Percentiles rank a stretch among this genome's conserved stretches.
Conservation (phyloP, 2,797 vertebrate species). For the Neosilurus hyrtlii region DNA sequence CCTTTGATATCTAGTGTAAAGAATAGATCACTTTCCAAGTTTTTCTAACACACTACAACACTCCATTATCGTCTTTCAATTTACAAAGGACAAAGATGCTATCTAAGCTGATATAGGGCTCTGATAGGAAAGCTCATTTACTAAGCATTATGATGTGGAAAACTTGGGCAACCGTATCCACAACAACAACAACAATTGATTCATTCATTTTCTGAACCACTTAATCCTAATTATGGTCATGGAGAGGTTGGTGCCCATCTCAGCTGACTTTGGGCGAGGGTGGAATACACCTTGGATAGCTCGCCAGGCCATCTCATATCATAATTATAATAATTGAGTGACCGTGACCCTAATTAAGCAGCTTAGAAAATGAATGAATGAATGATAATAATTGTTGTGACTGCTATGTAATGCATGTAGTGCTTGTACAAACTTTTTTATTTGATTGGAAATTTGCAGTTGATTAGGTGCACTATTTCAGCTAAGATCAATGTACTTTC, state of each 20-base stretch:
- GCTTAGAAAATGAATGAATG: too few species aligned
- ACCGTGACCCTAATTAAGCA: too few species aligned
- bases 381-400: neutral
- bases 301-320: too few species aligned
- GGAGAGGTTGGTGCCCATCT: too few species aligned
- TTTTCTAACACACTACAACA: neutral
- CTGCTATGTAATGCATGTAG: neutral
- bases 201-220: too few species aligned
- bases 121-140: neutral
- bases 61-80: neutral
- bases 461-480: constrained; percentile 34
- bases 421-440: neutral
- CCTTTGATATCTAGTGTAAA: neutral
- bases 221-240: too few species aligned
- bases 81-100: neutral
- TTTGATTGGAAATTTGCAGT: neutral
- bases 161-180: neutral
- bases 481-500: constrained; percentile 56
- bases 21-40: neutral
- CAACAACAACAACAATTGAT: neutral
- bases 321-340: too few species aligned
- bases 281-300: too few species aligned
- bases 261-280: too few species aligned
- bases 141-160: neutral
- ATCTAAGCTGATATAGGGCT: neutral